A percentile compares a stretch with the other conserved stretches of the same genome.
Conservation (phyloP, 1,140 invertebrate species). For the Rhopalosiphum padi region DNA sequence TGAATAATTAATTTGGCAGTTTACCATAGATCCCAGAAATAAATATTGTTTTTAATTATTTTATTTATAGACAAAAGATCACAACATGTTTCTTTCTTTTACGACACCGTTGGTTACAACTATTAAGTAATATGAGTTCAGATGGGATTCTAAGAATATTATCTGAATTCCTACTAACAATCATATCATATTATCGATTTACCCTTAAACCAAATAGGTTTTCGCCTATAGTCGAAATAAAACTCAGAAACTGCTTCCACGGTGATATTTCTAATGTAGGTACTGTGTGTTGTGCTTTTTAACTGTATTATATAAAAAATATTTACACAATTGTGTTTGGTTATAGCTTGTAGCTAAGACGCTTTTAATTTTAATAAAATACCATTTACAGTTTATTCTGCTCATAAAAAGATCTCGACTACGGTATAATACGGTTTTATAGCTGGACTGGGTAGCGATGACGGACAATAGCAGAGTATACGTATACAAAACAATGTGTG, state of each 20-base stretch:
- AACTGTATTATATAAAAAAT: background rate
- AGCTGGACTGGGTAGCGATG: background rate
- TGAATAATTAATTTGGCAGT: conserved; percentile 19
- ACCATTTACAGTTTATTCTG: background rate
- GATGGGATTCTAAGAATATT: background rate
- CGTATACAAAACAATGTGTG: background rate
- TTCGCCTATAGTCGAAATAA: background rate
- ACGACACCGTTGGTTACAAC: background rate
- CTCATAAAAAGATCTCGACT: background rate
- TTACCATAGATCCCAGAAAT: background rate
- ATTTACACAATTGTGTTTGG: background rate
- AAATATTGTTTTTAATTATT: conserved; percentile 24
- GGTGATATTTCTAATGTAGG: background rate
- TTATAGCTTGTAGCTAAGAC: background rate
- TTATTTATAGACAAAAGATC: conserved; percentile 25
- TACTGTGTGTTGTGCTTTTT: background rate
- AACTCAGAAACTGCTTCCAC: background rate
- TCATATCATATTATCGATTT: conserved; percentile 12
- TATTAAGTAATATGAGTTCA: background rate
- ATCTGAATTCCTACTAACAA: background rate
- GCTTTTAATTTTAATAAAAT: background rate
- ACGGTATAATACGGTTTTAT: background rate
- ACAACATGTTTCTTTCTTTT: background rate
- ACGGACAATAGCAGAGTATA: background rate
- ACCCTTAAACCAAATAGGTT: background rate